These are phyloP conservation scores for Chiroxiphia lanceolata DNA, from an alignment of 2,797 vertebrate species.

Conservation along the genomic window DNA sequence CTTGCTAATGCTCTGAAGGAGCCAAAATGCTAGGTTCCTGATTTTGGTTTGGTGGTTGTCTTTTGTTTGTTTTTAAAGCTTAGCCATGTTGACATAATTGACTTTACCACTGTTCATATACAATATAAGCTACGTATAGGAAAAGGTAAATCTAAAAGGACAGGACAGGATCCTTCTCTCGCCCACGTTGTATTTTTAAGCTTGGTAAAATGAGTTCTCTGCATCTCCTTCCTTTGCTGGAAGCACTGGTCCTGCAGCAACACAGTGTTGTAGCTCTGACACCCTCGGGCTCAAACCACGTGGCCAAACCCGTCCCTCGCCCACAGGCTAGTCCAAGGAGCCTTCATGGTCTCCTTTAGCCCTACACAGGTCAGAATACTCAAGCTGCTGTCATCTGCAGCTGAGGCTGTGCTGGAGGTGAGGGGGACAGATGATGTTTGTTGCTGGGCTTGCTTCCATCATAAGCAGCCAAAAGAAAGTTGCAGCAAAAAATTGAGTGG, in stretches of 20 bases:
- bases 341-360: not conserved
- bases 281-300: not conserved
- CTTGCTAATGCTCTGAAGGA: not conserved
- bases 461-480: not conserved
- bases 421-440: not conserved
- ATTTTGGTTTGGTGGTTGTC: not conserved
- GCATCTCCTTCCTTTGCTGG: not conserved
- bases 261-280: not conserved
- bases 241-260: not conserved
- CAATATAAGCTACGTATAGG: not conserved
- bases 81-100: not conserved
- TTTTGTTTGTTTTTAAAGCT: not conserved
- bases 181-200: not conserved
- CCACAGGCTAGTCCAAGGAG: rapidly evolving
- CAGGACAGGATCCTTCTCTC: not conserved
- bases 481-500: not conserved
- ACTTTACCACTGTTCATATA: not conserved
- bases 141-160: not conserved
- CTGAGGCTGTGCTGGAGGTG: not conserved
- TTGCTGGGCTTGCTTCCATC: not conserved
- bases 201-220: not conserved
- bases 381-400: not conserved
- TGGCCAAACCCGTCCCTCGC: not conserved
- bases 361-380: not conserved
- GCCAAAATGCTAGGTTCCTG: not conserved